Base-by-base conservation (phyloP, 2,797 vertebrate species). In the Rhyacichthys aspro region DNA sequence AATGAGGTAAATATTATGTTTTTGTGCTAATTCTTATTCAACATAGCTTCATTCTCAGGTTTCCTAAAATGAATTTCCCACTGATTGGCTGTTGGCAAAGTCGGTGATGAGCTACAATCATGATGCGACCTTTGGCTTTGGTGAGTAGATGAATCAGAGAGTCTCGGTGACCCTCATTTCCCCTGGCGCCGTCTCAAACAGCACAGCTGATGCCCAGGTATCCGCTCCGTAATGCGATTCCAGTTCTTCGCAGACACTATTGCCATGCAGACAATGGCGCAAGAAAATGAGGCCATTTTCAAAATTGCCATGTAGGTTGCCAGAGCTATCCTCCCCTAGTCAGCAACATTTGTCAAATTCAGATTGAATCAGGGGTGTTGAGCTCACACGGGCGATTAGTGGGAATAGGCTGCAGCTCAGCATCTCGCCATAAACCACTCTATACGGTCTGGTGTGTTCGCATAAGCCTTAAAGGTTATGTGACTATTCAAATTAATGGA, bases 301-400 rank as follows among this genome's bases (percentile, higher is more conserved):
- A 81, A 77, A 90, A 88, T 87, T 85, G 84, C 73, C 43, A 63
- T 81, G 81, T 78, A 74, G 81, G 79, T 74, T 70, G 81, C 71
- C 68, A 55, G 71, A 67, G 70, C 66, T 67, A 66, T 76, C 75
- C 65, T 63, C 46, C 55, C 79, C 75, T 56, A 71, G 77, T 84
- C 86, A 83, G 86, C 72, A 71, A 59, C 81, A 84, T 86, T 88
- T 81, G 78, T 87, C 81, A 83, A 67, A 80, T 76, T 85, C 78
- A 78, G 75, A 85, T 85, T 78, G 81, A 81, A 84, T 88, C 89
- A 81, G 78, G 11, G 11, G 59, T 57, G 78, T 72, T 79, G 69
- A 61, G 69, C 82, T 74, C 83, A 77, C 72, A 65, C 63, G 47
- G 79, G 46, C 62, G 69, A 86, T 82, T 76, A 70, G 71, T 61